Evolutionary conservation across 2,113 vertebrate species (phyloP).

Genomic region (sheep (Ovis aries)): ARS-UI_Ramb_v3.0 NC_056054.1:187812001-187812500

Average conservation of each 20-base stretch:
- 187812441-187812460: background rate
- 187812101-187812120: background rate
- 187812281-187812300: background rate
- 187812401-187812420: background rate
- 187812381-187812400: background rate
- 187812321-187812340: background rate
- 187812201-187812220: background rate
- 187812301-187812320: background rate
- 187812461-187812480: background rate
- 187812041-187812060: background rate
- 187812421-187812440: background rate
- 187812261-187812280: background rate
- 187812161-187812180: background rate
- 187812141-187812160: background rate
- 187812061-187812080: background rate
- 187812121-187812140: background rate
- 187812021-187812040: background rate
- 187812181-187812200: background rate
- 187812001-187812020: background rate
- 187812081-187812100: background rate
- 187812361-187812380: background rate
- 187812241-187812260: background rate
- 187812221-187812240: background rate
- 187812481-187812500: background rate
- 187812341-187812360: background rate